Percentiles rank a stretch among this genome's conserved stretches.
Evolutionary conservation across 2,888 invertebrate species (phyloP).

Genomic region (Polydrusus tereticollis): DNA sequence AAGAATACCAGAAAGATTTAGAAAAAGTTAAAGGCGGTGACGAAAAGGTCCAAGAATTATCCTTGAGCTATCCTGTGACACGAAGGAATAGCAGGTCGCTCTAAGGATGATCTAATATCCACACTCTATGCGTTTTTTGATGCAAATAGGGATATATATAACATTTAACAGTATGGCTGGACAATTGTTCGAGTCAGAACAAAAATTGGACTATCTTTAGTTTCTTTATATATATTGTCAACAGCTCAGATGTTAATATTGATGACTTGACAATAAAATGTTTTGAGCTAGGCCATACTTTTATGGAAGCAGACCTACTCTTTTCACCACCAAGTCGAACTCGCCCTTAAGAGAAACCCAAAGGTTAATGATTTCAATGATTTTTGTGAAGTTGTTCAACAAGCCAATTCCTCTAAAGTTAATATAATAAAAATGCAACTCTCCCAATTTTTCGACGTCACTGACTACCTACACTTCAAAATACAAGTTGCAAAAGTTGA

Average conservation of each 20-base stretch:
- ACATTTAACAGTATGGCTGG: conserved; percentile 46
- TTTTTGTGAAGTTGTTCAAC: conserved; percentile 7
- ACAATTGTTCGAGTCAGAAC: conserved; percentile 45
- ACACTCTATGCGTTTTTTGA: conserved; percentile 42
- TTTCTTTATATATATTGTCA: conserved; percentile 48
- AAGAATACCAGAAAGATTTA: conserved; percentile 3
- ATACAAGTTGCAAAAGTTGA: conserved; percentile 41
- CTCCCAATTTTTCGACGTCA: not conserved
- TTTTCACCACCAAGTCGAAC: conserved; percentile 45
- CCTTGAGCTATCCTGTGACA: conserved; percentile 49
- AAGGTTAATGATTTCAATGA: conserved; percentile 38
- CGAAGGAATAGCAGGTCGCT: conserved; percentile 38
- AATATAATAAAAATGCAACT: not conserved
- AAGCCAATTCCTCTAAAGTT: not conserved
- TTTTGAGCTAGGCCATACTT: conserved; percentile 51
- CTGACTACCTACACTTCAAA: conserved; percentile 36
- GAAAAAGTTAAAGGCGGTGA: not conserved
- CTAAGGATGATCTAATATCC: conserved; percentile 54
- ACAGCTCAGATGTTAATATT: conserved; percentile 38
- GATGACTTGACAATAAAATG: conserved; percentile 44
- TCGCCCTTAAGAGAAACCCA: conserved; percentile 14
- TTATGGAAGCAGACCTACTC: conserved; percentile 50
- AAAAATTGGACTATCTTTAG: conserved; percentile 49
- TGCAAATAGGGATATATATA: conserved; percentile 21
- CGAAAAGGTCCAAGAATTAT: not conserved